Evolutionary conservation across 2,113 vertebrate species (phyloP), one percentile per base, ranked within the genome.

Genomic region (Cynopterus brachyotis): DNA sequence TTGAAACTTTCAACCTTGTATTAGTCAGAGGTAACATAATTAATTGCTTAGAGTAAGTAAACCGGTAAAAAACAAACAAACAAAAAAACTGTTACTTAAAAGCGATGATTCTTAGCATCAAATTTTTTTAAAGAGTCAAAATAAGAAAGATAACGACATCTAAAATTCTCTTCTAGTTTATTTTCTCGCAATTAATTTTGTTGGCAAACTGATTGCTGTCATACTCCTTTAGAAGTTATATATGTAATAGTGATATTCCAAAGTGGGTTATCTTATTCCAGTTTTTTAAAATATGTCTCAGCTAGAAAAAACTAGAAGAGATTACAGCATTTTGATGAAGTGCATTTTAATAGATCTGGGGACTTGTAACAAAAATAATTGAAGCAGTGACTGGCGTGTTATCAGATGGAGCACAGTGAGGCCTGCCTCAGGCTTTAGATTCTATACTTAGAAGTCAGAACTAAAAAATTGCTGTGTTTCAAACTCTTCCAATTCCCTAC

Each of bases 371-470:
- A 30, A 93, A 89, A 95, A 73, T 53, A 91, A 94, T 10, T 84
- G 62, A 95, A 81, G n/a, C 3, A 10, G n/a, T 93, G 42, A 22
- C 19, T 82, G 47, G 4, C 55, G 17, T 92, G 30, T 3, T 88
- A 37, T 86, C 84, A 93, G 40, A 62, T 70, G 53, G 42, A 93
- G 16, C 40, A n/a, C 10, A 47, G 13, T 16, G 0, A 0, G 2
- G 47, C 15, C 59, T 70, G 92, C n/a, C 75, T 82, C 28, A 57
- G 76, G 64, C 88, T 92, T 0, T 0, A 12, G 35, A 92, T 89
- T 96, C 78, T 96, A 4, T 62, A 78, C 53, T 95, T 91, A 40
- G 69, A 94, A 95, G 24, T 96, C 85, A 73, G 96, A 93, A 84
- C 72, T 22, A 84, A 87, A 70, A 94, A 97, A 97, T 83, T 94